Base-by-base conservation (phyloP, 1,140 invertebrate genomes). In the Trachymyrmex cornetzi region DNA sequence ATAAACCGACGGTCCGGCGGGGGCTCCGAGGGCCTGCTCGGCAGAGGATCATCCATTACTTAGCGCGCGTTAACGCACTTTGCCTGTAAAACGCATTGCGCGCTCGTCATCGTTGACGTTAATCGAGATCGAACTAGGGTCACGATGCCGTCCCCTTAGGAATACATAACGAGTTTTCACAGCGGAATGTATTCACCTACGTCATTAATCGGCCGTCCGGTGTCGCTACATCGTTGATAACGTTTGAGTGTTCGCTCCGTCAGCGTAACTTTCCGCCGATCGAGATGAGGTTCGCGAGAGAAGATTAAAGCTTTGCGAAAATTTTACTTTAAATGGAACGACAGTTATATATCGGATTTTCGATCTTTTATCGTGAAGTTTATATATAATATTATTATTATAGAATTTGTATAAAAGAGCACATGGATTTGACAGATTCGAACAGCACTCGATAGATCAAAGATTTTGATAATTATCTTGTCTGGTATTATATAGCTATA, bases 11-110 rank as follows among this genome's bases (percentile, higher is more conserved):
- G 55, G 64, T 72, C 77, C 63, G 38, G 44, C 74, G 48, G 77
- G 67, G 80, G 6, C 34, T 75, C 24, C 44, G 67, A 84, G 38
- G 61, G 44, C 22, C 5, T 67, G 74, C 75, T 48, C 22, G 50
- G 55, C 61, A 48, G 55, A 34, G 30, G 59, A 81, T 90, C 89
- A 88, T 91, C 87, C 90, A 90, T 91, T 90, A 91, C 89, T 91
- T 91, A 90, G 79, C 72, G 81, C 64, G 81, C 87, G 87, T 90
- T 91, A 90, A 90, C 89, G 89, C 89, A 90, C 85, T 91, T 91
- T 61, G 87, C 87, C 86, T 88, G 89, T 90, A 90, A 86, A 90
- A 89, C 85, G 85, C 67, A 48, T 53, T 22, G 50, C 44, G 50
- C 44, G 57, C 38, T 59, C 84, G 66, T 63, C 72, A 86, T 84